Evolutionary conservation across 2,113 vertebrate genomes (phyloP).

Genomic region (Microcebus griseorufus): DNA sequence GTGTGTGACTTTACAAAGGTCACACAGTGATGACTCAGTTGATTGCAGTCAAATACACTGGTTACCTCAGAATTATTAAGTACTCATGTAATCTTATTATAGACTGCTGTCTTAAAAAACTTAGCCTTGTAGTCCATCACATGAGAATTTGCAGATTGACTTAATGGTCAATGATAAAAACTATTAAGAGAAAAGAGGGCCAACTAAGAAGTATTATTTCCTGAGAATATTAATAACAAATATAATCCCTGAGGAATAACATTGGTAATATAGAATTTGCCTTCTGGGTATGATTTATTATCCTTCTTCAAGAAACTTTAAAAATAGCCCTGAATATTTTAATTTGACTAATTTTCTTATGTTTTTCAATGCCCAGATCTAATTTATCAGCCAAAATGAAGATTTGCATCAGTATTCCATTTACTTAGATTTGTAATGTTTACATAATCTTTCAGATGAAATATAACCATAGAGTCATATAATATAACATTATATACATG

Average conservation of each 20-base stretch:
- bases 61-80: constrained; percentile 3
- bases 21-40: not conserved
- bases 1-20: not conserved
- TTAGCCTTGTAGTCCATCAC: not conserved
- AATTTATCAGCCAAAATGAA: constrained; percentile 54
- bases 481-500: not conserved
- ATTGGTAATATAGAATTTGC: not conserved
- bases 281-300: constrained; percentile 1
- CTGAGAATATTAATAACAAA: not conserved
- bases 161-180: not conserved
- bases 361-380: constrained; percentile 46
- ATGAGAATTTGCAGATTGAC: not conserved
- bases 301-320: constrained; percentile 16
- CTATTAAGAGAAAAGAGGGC: not conserved
- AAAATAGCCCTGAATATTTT: constrained; percentile 30
- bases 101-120: not conserved
- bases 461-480: not conserved
- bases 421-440: constrained; percentile 55
- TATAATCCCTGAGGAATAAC: not conserved
- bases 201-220: not conserved
- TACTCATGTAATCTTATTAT: not conserved
- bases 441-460: constrained; percentile 39
- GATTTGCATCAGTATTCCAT: constrained; percentile 33
- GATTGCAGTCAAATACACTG: not conserved
- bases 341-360: constrained; percentile 48